Base-by-base conservation (phyloP, 2,888 invertebrate genomes). In the Dione vanillae region DNA sequence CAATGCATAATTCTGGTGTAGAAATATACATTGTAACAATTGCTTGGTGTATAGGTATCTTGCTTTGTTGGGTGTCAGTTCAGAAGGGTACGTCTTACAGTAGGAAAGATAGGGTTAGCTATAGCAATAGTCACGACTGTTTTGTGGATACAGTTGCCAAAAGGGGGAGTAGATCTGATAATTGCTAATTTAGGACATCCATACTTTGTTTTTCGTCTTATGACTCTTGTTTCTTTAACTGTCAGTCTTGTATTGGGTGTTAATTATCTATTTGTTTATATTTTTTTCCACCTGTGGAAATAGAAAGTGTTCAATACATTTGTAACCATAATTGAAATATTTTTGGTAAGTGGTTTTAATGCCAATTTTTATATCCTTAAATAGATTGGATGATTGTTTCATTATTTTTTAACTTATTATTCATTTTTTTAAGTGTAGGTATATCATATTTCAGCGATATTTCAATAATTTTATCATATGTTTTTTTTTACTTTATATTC, bases 11-110 rank as follows among this genome's bases (percentile, higher is more conserved):
- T 93, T 88, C 96, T 79, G 96, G 96, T 80, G 88, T 95, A 75
- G 96, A 96, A 77, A 91, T 96, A 73, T 95, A 96, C 83, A 90
- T 96, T 78, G 86, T 96, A 80, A 91, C 95, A 73, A 86, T 94
- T 70, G 83, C 96, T 77, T 96, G 96, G 96, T 91, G 94, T 76
- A 79, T 94, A 70, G 94, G 96, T 43, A 86, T 95, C 49, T 82
- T 96, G 78, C 82, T 95, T 77, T 96, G 96, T 79, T 94, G 95
- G 80, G 87, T 96, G 65, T 95, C 96, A 2, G 87, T 95, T 56
- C 94, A 95, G 79, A 95, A 95, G 51, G 95, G 95, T 20, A 9
- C 19, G 75, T 95, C 94, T 84, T 94, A 92, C 80, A 86, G n/a
- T 96, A 73, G 96, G 96, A 67, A 94, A 95, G 84, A 86, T 95